Base-by-base conservation (phyloP, 1,140 invertebrate genomes). In the Oryctes rhinoceros region DNA sequence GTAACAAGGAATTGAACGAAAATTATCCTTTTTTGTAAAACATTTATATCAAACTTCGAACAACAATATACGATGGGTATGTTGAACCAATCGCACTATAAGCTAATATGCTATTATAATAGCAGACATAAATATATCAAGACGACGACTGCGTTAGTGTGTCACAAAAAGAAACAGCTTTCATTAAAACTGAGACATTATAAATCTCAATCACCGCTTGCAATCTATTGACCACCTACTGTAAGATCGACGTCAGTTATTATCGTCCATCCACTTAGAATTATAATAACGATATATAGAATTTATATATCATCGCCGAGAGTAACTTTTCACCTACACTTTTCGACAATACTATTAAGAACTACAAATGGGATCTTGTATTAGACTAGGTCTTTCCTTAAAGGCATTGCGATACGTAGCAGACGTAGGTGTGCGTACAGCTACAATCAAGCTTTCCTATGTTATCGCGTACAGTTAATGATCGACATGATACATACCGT, bases 271-370 rank as follows among this genome's bases (percentile, higher is more conserved):
- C 53, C 53, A 59, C 15, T 59, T 59, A 59, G 18, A 59, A 59
- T 59, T n/a, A 6, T 59, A 59, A 59, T 18, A 59, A 7, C 13
- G 15, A 59, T 15, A 18, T 59, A 18, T 59, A 15, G 3, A 44
- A 15, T 59, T 59, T 18, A 59, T 7, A n/a, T 59, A 18, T 15
- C 11, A 4, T 59, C 3, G n/a, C 15, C 18, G 53, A 59, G 53
- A 59, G n/a, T 59, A 59, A 59, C 53, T 59, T 18, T 59, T 59
- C 53, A 59, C 53, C 7, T 18, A 59, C 53, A 59, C 53, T 59
- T 59, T 59, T 59, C 53, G n/a, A 18, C 53, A 59, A 59, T 59
- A 15, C n/a, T 59, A 59, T 59, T 59, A 59, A 59, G 15, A 59
- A 59, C 53, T 59, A 59, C 53, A 59, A 59, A 18, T 59, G 53